These are phyloP conservation scores for Lepidurus arcticus DNA, from an alignment of 1,140 invertebrate species.

Conservation along the genomic window DNA sequence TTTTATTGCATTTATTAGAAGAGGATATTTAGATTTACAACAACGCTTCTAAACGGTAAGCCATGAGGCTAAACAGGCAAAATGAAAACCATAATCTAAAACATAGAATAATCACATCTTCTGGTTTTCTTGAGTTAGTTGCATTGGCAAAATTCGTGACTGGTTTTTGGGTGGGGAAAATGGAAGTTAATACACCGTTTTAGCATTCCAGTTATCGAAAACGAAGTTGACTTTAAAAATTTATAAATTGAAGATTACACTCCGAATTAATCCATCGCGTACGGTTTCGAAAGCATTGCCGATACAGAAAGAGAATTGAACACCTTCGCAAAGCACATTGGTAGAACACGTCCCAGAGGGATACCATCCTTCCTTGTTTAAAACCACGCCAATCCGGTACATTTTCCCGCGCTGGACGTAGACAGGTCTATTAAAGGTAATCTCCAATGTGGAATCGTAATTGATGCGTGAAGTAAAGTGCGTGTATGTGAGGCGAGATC, in stretches of 20 bases:
- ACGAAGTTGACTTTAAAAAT: neutral
- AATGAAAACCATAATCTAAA: neutral
- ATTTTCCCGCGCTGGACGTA: constrained; percentile 62
- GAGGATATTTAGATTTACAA: constrained; percentile 18
- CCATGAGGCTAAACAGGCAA: neutral
- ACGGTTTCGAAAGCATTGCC: constrained; percentile 58
- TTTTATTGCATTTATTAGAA: constrained; percentile 25
- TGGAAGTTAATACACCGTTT: neutral
- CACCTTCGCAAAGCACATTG: constrained; percentile 56
- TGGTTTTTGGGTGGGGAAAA: neutral
- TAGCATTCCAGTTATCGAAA: too few relatives aligned
- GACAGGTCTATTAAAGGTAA: constrained; percentile 68
- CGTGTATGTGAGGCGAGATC: constrained; percentile 66
- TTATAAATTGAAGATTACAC: constrained; percentile 56
- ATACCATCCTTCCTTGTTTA: constrained; percentile 72
- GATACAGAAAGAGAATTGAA: constrained; percentile 66
- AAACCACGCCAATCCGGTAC: constrained; percentile 70
- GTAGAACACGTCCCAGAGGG: constrained; percentile 61
- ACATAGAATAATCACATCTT: neutral
- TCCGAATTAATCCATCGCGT: constrained; percentile 65
- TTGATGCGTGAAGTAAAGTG: constrained; percentile 65
- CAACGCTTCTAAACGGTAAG: neutral
- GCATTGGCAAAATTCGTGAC: constrained; percentile 3
- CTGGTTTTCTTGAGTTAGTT: neutral
- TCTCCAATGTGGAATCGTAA: constrained; percentile 58